phyloP scores from a whole-genome alignment of 2,113 vertebrate species.

The Solea solea region DNA sequence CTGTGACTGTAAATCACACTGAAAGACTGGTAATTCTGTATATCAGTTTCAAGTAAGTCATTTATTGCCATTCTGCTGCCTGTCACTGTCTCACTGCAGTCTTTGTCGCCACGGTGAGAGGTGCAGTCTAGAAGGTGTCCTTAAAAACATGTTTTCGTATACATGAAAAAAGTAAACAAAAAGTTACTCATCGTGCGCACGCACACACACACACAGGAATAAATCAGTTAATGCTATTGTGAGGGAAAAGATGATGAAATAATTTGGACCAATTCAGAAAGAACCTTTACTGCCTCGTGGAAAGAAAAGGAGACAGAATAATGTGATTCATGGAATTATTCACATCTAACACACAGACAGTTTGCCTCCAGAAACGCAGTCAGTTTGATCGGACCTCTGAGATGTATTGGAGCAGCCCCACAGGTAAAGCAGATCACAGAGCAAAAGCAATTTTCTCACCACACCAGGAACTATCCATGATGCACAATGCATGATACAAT shows the following conservation, averaged over 20 bases:
- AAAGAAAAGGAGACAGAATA: constrained; percentile 2
- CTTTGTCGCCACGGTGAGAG: not conserved
- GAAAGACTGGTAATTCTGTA: constrained; percentile 6
- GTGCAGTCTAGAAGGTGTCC: not conserved
- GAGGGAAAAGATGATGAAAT: constrained; percentile 53
- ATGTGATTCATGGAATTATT: constrained; percentile 52
- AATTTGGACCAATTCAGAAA: constrained; percentile 44
- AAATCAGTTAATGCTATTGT: constrained; percentile 24
- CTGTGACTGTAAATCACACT: constrained; percentile 29
- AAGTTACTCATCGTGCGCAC: no score
- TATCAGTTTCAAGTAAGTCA: constrained; percentile 11
- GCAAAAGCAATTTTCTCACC: constrained; percentile 36
- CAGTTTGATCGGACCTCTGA: constrained; percentile 55
- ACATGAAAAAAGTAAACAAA: not conserved
- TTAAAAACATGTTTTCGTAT: not conserved
- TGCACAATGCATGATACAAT: constrained; percentile 34
- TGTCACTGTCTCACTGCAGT: constrained; percentile 7
- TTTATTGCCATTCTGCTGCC: constrained; percentile 7
- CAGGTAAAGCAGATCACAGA: constrained; percentile 26
- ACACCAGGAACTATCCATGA: constrained; percentile 19
- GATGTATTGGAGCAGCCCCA: constrained; percentile 30
- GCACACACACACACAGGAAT: not conserved
- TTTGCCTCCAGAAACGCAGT: constrained; percentile 36
- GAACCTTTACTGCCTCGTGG: constrained; percentile 10
- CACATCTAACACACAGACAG: constrained; percentile 29